Evolutionary conservation across 2,113 vertebrate species (phyloP).

Genomic region (Cinclus cinclus): DNA sequence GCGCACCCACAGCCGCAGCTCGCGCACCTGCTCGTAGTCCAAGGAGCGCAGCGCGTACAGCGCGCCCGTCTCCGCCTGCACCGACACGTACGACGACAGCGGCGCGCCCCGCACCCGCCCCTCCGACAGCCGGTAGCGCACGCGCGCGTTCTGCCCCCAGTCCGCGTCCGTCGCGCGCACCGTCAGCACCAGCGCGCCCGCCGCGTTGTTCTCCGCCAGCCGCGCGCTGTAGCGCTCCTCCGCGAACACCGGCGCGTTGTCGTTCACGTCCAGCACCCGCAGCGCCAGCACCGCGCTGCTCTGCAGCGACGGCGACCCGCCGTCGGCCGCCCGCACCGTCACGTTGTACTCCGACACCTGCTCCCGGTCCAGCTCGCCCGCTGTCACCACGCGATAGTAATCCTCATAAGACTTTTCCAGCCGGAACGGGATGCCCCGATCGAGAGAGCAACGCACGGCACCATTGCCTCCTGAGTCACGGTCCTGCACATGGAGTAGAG

Average conservation of each 20-base stretch:
- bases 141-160: too few species aligned
- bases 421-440: accelerated
- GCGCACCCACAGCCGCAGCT: too few species aligned
- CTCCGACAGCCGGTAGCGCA: too few species aligned
- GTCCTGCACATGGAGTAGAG: not conserved
- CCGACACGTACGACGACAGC: too few species aligned
- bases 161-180: too few species aligned
- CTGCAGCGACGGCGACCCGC: not conserved
- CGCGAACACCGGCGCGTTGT: too few species aligned
- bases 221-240: too few species aligned
- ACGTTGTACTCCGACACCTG: conserved; percentile 22
- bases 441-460: not conserved
- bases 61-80: too few species aligned
- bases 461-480: not conserved
- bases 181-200: not conserved
- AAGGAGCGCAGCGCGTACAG: too few species aligned
- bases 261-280: too few species aligned
- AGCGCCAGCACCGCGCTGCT: not conserved
- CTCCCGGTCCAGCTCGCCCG: conserved; percentile 31
- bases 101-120: too few species aligned
- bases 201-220: not conserved
- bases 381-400: not conserved
- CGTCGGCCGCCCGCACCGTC: not conserved
- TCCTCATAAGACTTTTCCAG: accelerated
- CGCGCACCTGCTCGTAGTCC: too few species aligned